Conservation (phyloP, 1,140 invertebrate genomes). For the Cherax destructor region DNA sequence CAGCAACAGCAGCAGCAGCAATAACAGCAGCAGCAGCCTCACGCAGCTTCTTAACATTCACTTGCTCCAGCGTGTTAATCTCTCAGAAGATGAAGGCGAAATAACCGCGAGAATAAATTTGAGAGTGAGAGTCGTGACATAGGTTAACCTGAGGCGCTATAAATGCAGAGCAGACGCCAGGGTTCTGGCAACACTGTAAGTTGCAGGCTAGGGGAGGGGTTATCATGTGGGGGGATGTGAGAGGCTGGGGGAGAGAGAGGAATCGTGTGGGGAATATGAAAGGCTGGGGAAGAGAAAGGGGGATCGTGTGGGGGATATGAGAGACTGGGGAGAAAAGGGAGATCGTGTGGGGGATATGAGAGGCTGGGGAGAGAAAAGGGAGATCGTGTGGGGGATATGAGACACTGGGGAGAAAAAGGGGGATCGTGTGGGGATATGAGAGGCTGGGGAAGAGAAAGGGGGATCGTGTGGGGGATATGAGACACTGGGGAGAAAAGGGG, state of each 20-base stretch:
- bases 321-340: too few species aligned
- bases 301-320: too few species aligned
- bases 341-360: neutral
- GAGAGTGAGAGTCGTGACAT: neutral
- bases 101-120: slow-evolving; percentile 16
- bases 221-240: neutral
- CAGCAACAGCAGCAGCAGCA: too few species aligned
- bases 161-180: slow-evolving; percentile 43
- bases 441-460: too few species aligned
- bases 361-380: neutral
- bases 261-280: slow-evolving; percentile 46
- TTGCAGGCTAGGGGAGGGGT: slow-evolving; percentile 35
- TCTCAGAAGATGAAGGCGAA: neutral
- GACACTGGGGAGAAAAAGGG: too few species aligned
- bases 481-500: too few species aligned
- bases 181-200: slow-evolving; percentile 59
- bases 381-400: too few species aligned
- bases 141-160: slow-evolving; percentile 9
- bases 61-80: neutral
- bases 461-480: too few species aligned
- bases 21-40: neutral
- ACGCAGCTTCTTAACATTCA: neutral
- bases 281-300: neutral
- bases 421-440: too few species aligned
- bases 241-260: neutral